phyloP scores from a whole-genome alignment of 2,113 vertebrate species.

The Hystrix brachyura region DNA sequence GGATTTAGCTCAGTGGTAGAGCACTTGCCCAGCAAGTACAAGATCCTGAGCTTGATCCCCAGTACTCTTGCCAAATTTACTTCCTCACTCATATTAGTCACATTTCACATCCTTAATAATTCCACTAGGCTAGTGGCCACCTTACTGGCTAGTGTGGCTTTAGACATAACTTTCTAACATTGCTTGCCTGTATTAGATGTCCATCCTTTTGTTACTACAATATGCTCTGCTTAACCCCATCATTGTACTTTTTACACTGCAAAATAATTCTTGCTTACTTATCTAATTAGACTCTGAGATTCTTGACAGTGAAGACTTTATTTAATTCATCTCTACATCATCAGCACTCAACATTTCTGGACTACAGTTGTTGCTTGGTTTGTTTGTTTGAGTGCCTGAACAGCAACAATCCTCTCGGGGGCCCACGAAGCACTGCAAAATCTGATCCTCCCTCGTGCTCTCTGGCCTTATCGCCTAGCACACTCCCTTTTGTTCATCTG shows the following conservation, averaged over 20 bases:
- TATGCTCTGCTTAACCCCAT: not conserved
- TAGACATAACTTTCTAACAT: not conserved
- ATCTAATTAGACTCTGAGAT: not conserved
- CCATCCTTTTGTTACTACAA: not conserved
- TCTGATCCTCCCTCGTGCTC: not conserved
- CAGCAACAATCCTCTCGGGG: not conserved
- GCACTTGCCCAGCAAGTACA: no score
- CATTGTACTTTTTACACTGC: not conserved
- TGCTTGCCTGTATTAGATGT: not conserved
- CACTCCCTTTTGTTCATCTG: not conserved
- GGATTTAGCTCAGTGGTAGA: no score
- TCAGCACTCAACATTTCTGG: not conserved
- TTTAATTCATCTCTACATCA: constrained; percentile 3
- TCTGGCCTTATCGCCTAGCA: not conserved
- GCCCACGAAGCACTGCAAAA: not conserved
- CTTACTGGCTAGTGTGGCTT: not conserved
- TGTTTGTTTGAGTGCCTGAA: constrained; percentile 8
- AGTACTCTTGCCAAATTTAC: not conserved
- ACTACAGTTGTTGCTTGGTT: constrained; percentile 20
- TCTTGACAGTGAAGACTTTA: not conserved
- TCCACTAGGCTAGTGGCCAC: not conserved
- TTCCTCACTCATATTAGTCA: not conserved
- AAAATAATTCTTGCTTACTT: not conserved
- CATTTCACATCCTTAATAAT: not conserved
- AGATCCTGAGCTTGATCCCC: no score